Conservation (phyloP, 2,888 invertebrate species). For the Drosophila atripex region DNA sequence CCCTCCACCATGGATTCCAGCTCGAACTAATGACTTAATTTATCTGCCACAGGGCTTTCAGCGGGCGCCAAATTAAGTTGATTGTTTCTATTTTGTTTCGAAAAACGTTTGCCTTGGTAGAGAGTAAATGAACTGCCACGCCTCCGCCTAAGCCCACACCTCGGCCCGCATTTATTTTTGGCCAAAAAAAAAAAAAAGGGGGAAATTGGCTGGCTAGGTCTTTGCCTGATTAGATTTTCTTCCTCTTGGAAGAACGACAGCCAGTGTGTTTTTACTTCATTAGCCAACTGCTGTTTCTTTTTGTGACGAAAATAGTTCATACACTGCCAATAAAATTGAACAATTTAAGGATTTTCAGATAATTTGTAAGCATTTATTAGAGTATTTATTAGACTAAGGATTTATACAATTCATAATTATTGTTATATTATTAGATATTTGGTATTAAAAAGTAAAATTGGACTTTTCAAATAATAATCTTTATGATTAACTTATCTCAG, state of each 20-base stretch:
- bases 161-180: constrained; percentile 34
- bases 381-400: too few species aligned
- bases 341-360: neutral
- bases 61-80: constrained; percentile 82
- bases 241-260: neutral
- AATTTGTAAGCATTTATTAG: neutral
- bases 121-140: constrained; percentile 41
- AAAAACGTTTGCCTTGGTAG: constrained; percentile 12
- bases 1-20: constrained; percentile 20
- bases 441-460: too few species aligned
- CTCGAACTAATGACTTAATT: constrained; percentile 84
- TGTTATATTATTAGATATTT: too few species aligned
- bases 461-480: too few species aligned
- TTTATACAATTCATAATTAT: too few species aligned
- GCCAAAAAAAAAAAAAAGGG: constrained; percentile 1
- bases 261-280: constrained; percentile 6
- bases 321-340: neutral
- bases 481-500: neutral
- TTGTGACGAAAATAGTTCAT: neutral
- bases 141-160: constrained; percentile 15
- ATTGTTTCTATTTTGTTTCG: constrained; percentile 67
- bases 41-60: constrained; percentile 83
- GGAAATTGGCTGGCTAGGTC: constrained; percentile 33
- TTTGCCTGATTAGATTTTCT: constrained; percentile 65
- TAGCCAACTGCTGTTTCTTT: neutral